phyloP scores from a whole-genome alignment of 2,888 invertebrate genomes.

The Pinctada fucata region DNA sequence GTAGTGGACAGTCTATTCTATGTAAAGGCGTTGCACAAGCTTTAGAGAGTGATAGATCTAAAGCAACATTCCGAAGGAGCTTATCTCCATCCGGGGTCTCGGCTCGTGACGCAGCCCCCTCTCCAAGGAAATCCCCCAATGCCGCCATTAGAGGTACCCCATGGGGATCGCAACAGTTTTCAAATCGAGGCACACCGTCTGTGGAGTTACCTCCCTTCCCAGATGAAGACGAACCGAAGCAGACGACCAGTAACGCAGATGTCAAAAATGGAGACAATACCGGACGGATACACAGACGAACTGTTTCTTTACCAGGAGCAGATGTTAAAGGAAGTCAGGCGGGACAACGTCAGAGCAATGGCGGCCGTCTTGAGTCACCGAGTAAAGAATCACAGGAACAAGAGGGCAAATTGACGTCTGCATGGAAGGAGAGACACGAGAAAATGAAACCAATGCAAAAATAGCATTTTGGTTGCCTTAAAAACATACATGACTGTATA shows the following conservation, averaged over 20 bases:
- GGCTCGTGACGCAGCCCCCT: not conserved
- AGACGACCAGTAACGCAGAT: not conserved
- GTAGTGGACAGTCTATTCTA: conserved; percentile 23
- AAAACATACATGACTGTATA: too few species aligned
- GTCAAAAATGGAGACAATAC: not conserved
- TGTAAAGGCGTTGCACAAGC: conserved; percentile 37
- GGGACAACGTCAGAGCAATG: not conserved
- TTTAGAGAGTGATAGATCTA: conserved; percentile 25
- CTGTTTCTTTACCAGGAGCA: not conserved
- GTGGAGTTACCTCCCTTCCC: conserved; percentile 29
- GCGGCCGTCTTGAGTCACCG: not conserved
- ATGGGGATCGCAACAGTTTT: conserved; percentile 30
- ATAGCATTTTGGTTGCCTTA: not conserved
- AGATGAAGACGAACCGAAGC: conserved; percentile 9
- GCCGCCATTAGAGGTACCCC: conserved; percentile 28
- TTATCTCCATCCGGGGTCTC: not conserved
- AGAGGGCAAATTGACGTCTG: not conserved
- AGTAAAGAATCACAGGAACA: not conserved
- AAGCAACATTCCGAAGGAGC: not conserved
- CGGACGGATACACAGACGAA: not conserved
- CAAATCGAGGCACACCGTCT: conserved; percentile 28
- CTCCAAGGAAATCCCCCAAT: conserved; percentile 14
- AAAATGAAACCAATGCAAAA: not conserved
- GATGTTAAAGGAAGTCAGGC: not conserved
- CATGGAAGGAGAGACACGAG: not conserved